Percentiles rank a stretch among this genome's conserved stretches.
These are phyloP conservation scores for Pyrocoelia pectoralis DNA, from an alignment of 2,888 invertebrate genomes.

Conservation along the genomic window DNA sequence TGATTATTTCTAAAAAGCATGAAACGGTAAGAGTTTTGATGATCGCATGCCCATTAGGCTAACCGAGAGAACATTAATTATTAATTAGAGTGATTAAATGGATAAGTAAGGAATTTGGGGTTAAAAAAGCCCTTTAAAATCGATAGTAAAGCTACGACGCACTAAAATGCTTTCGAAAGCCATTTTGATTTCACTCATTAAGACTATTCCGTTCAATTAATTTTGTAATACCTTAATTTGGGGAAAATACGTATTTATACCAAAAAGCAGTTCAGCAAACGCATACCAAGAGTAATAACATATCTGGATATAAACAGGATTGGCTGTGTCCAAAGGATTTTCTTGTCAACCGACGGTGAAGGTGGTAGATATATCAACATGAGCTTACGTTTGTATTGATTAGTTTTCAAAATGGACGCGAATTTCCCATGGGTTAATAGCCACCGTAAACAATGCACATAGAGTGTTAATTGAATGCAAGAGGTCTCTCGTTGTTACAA, in stretches of 20 bases:
- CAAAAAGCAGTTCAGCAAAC: not conserved
- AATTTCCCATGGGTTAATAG: not conserved
- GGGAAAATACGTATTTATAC: not conserved
- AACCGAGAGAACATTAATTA: no score
- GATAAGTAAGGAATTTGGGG: no score
- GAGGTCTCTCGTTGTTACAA: no score
- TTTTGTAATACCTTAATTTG: not conserved
- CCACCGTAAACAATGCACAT: no score
- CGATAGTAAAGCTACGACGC: not conserved
- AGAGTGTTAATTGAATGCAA: no score
- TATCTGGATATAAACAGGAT: not conserved
- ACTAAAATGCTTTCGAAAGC: not conserved
- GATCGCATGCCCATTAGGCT: no score
- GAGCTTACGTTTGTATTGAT: slow-evolving; percentile 5
- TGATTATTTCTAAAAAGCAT: no score
- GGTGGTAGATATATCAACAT: slow-evolving; percentile 20
- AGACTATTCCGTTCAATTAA: slow-evolving; percentile 8
- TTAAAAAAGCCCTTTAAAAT: not conserved
- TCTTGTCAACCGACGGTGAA: slow-evolving; percentile 31
- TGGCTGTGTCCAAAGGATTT: slow-evolving; percentile 20
- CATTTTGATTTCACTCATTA: slow-evolving; percentile 2
- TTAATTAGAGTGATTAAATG: no score
- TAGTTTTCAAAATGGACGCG: not conserved
- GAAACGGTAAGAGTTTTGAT: no score
- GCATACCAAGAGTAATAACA: not conserved